phyloP scores from a whole-genome alignment of 2,797 vertebrate genomes.

The Coendou prehensilis region DNA sequence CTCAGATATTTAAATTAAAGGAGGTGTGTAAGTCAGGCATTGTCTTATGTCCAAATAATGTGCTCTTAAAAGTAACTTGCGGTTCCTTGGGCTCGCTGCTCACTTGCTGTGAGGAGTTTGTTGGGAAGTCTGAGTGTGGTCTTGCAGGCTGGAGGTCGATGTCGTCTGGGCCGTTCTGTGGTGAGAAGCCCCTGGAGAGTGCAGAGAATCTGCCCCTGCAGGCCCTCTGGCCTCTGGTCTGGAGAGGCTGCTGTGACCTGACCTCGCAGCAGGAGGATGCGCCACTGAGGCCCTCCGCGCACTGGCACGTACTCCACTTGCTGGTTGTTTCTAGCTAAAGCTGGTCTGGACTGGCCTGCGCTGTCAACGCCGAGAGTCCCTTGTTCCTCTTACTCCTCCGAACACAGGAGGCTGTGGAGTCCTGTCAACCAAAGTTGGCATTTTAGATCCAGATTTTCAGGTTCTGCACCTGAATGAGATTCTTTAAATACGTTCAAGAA shows the following conservation, averaged over 20 bases:
- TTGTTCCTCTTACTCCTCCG: background rate
- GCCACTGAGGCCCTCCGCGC: background rate
- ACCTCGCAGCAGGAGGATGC: background rate
- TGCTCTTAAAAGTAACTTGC: background rate
- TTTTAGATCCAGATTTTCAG: conserved; percentile 64
- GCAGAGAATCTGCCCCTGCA: background rate
- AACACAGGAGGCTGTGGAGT: background rate
- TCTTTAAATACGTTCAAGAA: conserved; percentile 38
- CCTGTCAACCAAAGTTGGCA: conserved; percentile 26
- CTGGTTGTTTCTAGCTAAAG: conserved; percentile 21
- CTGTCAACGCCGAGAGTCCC: background rate
- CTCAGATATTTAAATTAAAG: background rate
- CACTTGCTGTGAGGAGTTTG: background rate
- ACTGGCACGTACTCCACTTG: background rate
- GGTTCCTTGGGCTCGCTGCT: background rate
- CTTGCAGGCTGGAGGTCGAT: background rate
- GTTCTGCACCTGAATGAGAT: conserved; percentile 58
- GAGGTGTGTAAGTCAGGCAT: background rate
- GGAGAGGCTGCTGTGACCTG: background rate
- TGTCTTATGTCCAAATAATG: background rate
- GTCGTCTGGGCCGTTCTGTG: conserved; percentile 33
- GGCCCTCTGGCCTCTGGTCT: background rate
- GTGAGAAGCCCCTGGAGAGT: background rate
- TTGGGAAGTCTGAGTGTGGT: background rate
- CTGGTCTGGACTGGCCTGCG: background rate